These are phyloP conservation scores for Metopia argyrocephala DNA, from an alignment of 2,888 invertebrate genomes.

Conservation along the genomic window DNA sequence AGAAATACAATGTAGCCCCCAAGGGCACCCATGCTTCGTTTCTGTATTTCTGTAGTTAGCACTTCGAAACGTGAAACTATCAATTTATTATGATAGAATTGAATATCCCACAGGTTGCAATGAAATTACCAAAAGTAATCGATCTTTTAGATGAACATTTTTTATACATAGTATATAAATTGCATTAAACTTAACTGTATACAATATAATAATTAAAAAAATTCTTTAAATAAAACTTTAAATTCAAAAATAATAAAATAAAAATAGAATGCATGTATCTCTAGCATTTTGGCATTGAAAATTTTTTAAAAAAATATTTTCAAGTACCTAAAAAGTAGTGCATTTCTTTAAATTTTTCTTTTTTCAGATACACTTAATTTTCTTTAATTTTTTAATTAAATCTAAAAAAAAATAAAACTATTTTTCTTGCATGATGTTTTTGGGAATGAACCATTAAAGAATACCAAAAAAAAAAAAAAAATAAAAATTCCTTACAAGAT, in stretches of 20 bases:
- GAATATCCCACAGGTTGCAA: too few species aligned
- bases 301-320: slow-evolving; percentile 6
- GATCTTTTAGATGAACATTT: too few species aligned
- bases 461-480: slow-evolving; percentile 12
- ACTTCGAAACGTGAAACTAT: too few species aligned
- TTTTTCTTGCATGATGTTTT: slow-evolving; percentile 56
- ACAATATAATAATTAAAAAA: slow-evolving; percentile 19
- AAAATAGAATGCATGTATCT: slow-evolving; percentile 40
- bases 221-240: too few species aligned
- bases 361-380: too few species aligned
- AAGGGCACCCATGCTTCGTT: too few species aligned
- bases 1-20: too few species aligned
- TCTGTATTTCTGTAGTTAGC: too few species aligned
- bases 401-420: slow-evolving; percentile 1
- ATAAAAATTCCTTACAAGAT: background rate
- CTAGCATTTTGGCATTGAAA: slow-evolving; percentile 23
- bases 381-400: background rate
- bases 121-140: too few species aligned
- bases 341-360: background rate
- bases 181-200: slow-evolving; percentile 3
- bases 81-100: too few species aligned
- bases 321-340: slow-evolving; percentile 20
- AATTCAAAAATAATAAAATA: slow-evolving; percentile 1
- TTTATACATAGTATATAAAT: too few species aligned
- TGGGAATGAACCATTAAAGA: slow-evolving; percentile 52